Percentiles rank a stretch among this genome's conserved stretches.
Conservation (phyloP, 2,888 invertebrate species). For the Acronicta leporina region DNA sequence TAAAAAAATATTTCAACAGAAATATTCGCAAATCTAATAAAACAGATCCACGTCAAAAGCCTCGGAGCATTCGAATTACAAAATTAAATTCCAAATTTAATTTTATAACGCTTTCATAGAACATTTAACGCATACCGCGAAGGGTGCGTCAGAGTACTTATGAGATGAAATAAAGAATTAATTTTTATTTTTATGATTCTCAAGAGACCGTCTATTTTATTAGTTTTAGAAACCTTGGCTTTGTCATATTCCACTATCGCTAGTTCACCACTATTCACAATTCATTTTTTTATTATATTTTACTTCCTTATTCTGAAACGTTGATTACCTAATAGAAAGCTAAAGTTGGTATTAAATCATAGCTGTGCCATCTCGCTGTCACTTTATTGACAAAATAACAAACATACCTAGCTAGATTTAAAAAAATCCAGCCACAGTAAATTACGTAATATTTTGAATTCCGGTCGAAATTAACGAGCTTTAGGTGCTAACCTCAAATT, state of each 20-base stretch:
- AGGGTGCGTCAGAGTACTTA: constrained; percentile 48
- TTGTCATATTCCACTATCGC: background rate
- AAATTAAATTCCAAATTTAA: constrained; percentile 80
- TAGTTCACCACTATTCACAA: no score
- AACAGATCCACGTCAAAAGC: constrained; percentile 45
- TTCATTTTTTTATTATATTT: no score
- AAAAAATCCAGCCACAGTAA: no score
- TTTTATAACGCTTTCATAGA: constrained; percentile 74
- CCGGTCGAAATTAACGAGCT: constrained; percentile 29
- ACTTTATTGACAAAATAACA: no score
- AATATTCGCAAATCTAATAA: constrained; percentile 44
- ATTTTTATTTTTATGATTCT: constrained; percentile 37
- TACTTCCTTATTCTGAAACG: no score
- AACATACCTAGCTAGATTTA: no score
- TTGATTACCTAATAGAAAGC: no score
- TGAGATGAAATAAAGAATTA: constrained; percentile 36
- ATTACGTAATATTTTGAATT: constrained; percentile 2
- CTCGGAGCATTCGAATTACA: constrained; percentile 71
- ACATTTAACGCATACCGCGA: constrained; percentile 67
- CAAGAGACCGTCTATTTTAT: constrained; percentile 17
- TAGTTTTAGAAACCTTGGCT: background rate
- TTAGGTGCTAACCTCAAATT: constrained; percentile 45
- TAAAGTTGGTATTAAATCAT: no score
- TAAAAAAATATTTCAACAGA: constrained; percentile 37
- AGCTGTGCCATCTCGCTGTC: no score